Conservation (phyloP, 1,140 invertebrate genomes). For the Paracyclopina nana region DNA sequence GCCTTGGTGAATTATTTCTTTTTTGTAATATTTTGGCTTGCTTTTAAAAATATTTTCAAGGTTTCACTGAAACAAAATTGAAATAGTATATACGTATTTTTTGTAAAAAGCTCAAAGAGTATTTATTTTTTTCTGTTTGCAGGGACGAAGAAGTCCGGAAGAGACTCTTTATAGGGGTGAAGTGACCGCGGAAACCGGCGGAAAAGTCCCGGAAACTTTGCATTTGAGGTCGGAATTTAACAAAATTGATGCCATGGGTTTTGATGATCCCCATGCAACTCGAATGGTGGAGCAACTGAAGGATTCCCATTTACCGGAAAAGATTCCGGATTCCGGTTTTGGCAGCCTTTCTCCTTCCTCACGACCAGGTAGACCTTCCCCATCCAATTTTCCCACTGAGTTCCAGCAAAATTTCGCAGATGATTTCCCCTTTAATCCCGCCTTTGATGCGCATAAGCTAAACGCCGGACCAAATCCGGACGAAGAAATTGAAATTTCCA, state of each 20-base stretch:
- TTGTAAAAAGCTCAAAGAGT: no score
- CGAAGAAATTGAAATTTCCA: not conserved
- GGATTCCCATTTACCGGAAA: conserved; percentile 2
- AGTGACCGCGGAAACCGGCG: conserved; percentile 4
- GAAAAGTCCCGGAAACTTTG: conserved; percentile 11
- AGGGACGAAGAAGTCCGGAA: not conserved
- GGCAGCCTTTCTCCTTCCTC: not conserved
- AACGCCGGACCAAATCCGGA: not conserved
- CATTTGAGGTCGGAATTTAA: conserved; percentile 4
- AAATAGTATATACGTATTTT: no score
- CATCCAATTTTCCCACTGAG: no score
- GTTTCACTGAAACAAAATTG: no score
- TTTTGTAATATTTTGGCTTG: no score
- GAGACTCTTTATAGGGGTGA: conserved; percentile 1
- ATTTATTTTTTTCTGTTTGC: no score
- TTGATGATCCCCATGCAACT: not conserved
- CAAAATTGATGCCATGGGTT: conserved; percentile 13
- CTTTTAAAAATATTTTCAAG: no score
- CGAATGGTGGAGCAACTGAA: conserved; percentile 6
- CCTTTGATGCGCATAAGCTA: not conserved
- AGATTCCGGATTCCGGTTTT: not conserved
- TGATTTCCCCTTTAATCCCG: not conserved
- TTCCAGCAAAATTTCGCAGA: conserved; percentile 1
- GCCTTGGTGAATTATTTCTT: no score
- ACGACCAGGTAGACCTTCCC: not conserved